phyloP scores from a whole-genome alignment of 2,888 invertebrate genomes.

The Ormyrus pomaceus region DNA sequence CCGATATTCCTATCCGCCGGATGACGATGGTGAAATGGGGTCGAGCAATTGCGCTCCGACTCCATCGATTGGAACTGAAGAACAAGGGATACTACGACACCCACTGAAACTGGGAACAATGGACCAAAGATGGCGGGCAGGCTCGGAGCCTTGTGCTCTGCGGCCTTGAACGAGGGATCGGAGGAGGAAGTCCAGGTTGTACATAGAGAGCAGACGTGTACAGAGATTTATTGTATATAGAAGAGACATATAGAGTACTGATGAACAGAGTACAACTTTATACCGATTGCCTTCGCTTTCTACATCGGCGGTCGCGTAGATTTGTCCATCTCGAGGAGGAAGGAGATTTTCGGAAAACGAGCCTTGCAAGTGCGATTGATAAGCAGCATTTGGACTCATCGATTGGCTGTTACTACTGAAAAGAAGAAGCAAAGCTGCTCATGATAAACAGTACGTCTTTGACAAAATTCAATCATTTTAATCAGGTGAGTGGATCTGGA shows the following conservation, averaged over 20 bases:
- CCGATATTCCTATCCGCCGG: background rate
- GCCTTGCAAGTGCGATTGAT: background rate
- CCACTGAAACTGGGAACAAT: conserved; percentile 21
- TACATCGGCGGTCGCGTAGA: background rate
- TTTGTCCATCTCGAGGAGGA: too few relatives aligned
- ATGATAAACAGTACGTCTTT: background rate
- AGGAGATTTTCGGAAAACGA: background rate
- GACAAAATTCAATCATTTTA: background rate
- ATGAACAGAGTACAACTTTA: conserved; percentile 65
- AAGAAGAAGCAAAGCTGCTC: too few relatives aligned
- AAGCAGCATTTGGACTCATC: too few relatives aligned
- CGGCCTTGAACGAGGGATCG: conserved; percentile 22
- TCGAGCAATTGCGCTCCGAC: background rate
- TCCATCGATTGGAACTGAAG: background rate
- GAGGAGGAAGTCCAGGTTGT: conserved; percentile 12
- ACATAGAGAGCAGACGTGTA: conserved; percentile 11
- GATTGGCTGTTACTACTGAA: too few relatives aligned
- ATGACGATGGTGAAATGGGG: background rate
- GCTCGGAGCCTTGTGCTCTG: background rate
- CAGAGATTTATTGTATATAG: conserved; percentile 35
- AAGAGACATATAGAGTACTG: conserved; percentile 63
- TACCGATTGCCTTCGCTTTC: conserved; percentile 33
- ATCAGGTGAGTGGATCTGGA: conserved; percentile 10
- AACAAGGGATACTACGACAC: background rate
- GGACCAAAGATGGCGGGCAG: background rate